Evolutionary conservation across 2,797 vertebrate genomes (phyloP).

Genomic region (Trichosurus vulpecula): DNA sequence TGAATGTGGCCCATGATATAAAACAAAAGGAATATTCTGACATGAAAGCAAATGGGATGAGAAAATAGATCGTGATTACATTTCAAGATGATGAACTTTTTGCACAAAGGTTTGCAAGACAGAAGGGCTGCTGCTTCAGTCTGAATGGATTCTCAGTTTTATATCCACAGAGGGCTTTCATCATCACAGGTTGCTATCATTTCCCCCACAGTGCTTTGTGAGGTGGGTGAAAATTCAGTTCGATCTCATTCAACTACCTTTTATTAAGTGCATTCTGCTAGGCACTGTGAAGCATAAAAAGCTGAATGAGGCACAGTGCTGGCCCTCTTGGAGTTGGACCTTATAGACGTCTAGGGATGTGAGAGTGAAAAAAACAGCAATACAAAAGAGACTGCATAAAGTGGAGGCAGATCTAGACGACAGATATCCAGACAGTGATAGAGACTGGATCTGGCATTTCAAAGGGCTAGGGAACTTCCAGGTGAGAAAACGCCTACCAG

Average conservation of each 20-base stretch:
- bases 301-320: neutral
- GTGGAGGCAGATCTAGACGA: neutral
- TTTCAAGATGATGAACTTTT: neutral
- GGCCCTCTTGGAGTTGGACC: neutral
- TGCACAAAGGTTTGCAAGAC: neutral
- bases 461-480: neutral
- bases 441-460: neutral
- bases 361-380: neutral
- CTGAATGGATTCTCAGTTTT: neutral
- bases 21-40: neutral
- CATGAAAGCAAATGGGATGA: conserved; percentile 8
- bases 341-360: neutral
- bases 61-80: neutral
- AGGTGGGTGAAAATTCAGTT: neutral
- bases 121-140: neutral
- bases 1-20: neutral
- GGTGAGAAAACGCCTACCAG: neutral
- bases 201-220: neutral
- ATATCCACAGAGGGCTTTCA: conserved; percentile 7
- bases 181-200: neutral
- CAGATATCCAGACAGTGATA: neutral
- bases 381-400: neutral
- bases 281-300: neutral
- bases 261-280: neutral
- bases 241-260: neutral